Evolutionary conservation across 2,888 invertebrate species (phyloP), one percentile per base, ranked within the genome.

Genomic region (Phaonia tiefii): DNA sequence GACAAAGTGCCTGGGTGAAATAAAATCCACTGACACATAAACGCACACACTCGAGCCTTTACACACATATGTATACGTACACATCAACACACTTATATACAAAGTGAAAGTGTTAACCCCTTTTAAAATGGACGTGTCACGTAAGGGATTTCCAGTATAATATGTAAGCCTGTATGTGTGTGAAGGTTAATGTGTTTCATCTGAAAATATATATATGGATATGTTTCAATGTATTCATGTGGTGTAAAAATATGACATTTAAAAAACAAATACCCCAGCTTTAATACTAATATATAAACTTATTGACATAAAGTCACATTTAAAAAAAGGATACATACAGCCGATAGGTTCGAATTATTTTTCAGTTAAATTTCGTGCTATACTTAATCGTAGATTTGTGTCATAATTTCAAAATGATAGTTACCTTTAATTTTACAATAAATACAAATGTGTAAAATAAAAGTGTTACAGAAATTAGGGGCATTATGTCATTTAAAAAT

Each of bases 21-120:
- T 37, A 17, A 8, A 31, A 31, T 8, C 15, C 37, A n/a, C n/a
- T n/a, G n/a, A n/a, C n/a, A n/a, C 17, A 60, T 37, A 54, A 26
- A 26, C 1, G 25, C 25, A 56, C 25, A 26, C 37, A 17, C n/a
- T n/a, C 25, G 58, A n/a, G 15, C 51, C 58, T 13, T 26, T 31
- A 60, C 60, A 56, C 31, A 54, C 54, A 11, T 1, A 46, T 31
- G 25, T 20, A 60, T 7, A 60, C 31, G 37, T 4, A 58, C 31
- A 15, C 13, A 1, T 8, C 15, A 31, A 60, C 26, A 17, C 60
- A 39, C 37, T 17, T 37, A 13, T 17, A 56, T 25, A 56, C 58
- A 31, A 60, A 60, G 60, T 60, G 60, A 60, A 60, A 60, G 60
- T 60, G 60, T 60, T 60, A 60, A 60, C 60, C 60, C 39, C 17